Evolutionary conservation across 2,113 vertebrate species (phyloP), one percentile per base, ranked within the genome.

Genomic region (Toxotes jaculatrix): DNA sequence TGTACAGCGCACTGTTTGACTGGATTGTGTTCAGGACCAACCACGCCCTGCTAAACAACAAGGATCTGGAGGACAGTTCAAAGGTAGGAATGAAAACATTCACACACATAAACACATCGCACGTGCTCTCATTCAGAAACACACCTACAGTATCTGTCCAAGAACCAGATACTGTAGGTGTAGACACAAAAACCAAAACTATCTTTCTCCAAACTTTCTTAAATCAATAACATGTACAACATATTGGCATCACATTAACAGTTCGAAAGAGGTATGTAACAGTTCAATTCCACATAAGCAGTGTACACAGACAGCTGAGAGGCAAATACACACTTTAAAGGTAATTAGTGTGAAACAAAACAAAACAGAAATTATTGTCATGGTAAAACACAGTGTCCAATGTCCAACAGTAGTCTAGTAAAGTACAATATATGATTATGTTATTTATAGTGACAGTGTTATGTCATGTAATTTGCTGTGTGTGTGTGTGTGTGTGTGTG

Each of bases 21-120:
- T 99, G 98, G 98, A 99, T 99, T 8, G 98, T 99, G 83, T 99
- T 99, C 94, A 95, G 98, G 70, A 98, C 97, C 88, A 99, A 99
- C 90, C 97, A 99, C 0, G 98, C 98, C 0, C 97, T 99, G 87
- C 96, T 99, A 66, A 98, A 97, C 92, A 97, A 96, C 53, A 98
- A 96, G 92, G 97, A 98, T 88, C 91, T 99, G 90, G 97, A 98
- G 79, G 96, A 97, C 71, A 96, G 74, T 66, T 95, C 95, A 71
- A 98, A 98, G 96, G 98, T 99, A 94, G 79, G 79, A 63, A 65
- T 7, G 5, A n/a, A 69, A 53, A 77, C 42, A 57, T n/a, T 12
- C 36, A 47, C 34, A 62, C 27, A 72, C 7, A 38, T 13, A 19
- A 14, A 43, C 31, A 45, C 53, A 4, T 40, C 21, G 4, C 47